Evolutionary conservation across 2,797 vertebrate species (phyloP).

Genomic region (Neoniphon sammara): DNA sequence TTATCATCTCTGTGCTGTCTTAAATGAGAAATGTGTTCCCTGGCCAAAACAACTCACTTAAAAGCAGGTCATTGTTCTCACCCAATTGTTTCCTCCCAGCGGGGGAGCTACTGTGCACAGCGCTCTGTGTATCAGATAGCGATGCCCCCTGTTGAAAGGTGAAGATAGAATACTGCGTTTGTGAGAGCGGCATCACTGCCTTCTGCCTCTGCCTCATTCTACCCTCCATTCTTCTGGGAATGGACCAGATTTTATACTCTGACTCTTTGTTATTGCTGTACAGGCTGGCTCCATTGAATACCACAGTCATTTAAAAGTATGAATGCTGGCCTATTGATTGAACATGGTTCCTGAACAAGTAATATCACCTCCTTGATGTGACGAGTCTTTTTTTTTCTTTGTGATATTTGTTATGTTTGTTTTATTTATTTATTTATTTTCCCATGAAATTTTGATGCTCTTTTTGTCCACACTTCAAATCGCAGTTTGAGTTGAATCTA

Average conservation of each 20-base stretch:
- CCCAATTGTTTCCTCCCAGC: slow-evolving; percentile 45
- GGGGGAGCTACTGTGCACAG: slow-evolving; percentile 25
- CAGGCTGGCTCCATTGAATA: slow-evolving; percentile 35
- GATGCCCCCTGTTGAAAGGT: slow-evolving; percentile 52
- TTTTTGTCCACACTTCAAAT: slow-evolving; percentile 13
- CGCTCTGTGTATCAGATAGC: slow-evolving; percentile 37
- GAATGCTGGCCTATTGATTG: slow-evolving; percentile 64
- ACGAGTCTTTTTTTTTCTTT: slow-evolving; percentile 49
- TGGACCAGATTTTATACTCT: slow-evolving; percentile 12
- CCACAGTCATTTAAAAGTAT: slow-evolving; percentile 54
- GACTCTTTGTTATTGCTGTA: slow-evolving; percentile 39
- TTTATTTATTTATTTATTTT: too few species aligned
- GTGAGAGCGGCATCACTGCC: slow-evolving; percentile 52
- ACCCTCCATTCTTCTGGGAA: slow-evolving; percentile 57
- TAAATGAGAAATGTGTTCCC: slow-evolving; percentile 63
- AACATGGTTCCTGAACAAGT: slow-evolving; percentile 40
- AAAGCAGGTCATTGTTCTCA: slow-evolving; percentile 48
- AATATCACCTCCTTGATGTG: slow-evolving; percentile 27
- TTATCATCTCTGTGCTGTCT: slow-evolving; percentile 32
- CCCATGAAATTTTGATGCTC: neutral
- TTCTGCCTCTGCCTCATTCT: slow-evolving; percentile 53
- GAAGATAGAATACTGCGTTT: slow-evolving; percentile 65
- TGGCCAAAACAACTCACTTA: slow-evolving; percentile 56
- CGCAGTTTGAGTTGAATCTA: slow-evolving; percentile 31
- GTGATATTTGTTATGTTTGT: too few species aligned